Conservation (phyloP, 2,888 invertebrate genomes). For the Eristalinus aeneus region DNA sequence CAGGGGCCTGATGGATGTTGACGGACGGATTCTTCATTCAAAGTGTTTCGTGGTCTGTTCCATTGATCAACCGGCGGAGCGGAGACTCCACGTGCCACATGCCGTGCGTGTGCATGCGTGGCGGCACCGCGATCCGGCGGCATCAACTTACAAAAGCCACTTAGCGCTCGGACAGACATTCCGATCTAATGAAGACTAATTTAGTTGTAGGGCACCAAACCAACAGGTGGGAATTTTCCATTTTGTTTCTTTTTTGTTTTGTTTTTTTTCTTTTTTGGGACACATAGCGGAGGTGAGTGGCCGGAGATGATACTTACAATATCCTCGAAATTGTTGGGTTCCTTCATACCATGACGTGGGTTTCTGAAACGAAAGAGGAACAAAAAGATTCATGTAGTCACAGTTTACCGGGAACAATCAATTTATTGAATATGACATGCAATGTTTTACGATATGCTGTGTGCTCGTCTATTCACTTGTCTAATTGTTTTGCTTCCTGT, state of each 20-base stretch:
- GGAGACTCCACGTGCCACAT: constrained; percentile 10
- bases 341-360: constrained; percentile 92
- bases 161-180: constrained; percentile 46
- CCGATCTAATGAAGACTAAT: constrained; percentile 31
- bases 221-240: neutral
- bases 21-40: constrained; percentile 12
- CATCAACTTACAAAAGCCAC: constrained; percentile 33
- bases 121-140: neutral
- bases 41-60: neutral
- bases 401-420: neutral
- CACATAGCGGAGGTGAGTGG: neutral
- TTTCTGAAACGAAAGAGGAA: constrained; percentile 84
- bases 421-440: constrained; percentile 10
- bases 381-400: constrained; percentile 18
- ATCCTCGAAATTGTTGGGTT: constrained; percentile 91
- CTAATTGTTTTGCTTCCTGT: constrained; percentile 17
- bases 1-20: constrained; percentile 37
- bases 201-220: constrained; percentile 13
- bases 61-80: neutral
- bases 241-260: neutral
- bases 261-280: neutral
- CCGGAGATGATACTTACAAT: constrained; percentile 84
- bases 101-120: constrained; percentile 2
- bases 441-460: neutral
- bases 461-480: neutral